phyloP scores from a whole-genome alignment of 2,113 vertebrate genomes.

The Ifrita kowaldi region DNA sequence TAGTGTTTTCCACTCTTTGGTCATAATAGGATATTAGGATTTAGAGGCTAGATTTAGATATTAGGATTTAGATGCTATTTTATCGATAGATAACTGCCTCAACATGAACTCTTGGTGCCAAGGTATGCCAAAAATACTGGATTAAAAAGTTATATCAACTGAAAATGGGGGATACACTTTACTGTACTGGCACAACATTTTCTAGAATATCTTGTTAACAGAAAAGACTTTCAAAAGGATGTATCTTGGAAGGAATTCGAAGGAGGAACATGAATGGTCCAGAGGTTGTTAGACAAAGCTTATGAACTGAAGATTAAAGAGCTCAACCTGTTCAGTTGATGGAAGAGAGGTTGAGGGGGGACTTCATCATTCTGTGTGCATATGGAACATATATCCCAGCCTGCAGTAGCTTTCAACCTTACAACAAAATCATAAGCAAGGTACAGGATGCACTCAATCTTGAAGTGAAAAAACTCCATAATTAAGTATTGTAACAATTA shows the following conservation, averaged over 20 bases:
- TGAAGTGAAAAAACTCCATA: background rate
- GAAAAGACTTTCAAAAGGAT: background rate
- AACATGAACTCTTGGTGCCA: background rate
- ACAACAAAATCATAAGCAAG: background rate
- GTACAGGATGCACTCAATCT: background rate
- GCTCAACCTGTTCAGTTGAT: background rate
- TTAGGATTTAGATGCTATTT: background rate
- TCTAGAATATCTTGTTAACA: background rate
- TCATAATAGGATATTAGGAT: background rate
- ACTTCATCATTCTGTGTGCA: background rate
- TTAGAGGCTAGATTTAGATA: background rate
- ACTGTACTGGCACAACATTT: background rate
- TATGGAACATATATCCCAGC: background rate
- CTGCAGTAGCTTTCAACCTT: background rate
- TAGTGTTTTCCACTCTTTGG: background rate
- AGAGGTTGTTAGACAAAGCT: background rate
- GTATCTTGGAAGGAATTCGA: background rate
- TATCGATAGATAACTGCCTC: background rate
- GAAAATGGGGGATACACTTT: background rate
- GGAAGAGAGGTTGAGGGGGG: background rate
- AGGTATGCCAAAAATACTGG: background rate
- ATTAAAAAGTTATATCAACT: background rate
- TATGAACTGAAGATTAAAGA: constrained; percentile 3
- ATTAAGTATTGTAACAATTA: background rate
- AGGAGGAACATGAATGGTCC: background rate